Evolutionary conservation across 2,113 vertebrate species (phyloP).

Genomic region (Hemicordylus capensis): DNA sequence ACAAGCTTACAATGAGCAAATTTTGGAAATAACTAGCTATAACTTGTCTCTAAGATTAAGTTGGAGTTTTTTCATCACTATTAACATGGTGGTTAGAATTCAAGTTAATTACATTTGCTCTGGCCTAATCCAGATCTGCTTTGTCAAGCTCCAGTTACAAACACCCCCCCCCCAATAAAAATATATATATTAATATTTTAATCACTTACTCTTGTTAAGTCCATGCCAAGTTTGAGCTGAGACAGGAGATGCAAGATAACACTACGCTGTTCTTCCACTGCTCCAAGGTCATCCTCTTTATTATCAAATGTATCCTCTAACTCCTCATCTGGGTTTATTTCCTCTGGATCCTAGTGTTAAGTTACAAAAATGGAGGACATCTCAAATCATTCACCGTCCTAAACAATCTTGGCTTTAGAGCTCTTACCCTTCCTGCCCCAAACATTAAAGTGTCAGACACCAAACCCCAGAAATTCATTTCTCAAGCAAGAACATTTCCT

Average conservation of each 20-base stretch:
- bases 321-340: constrained; percentile 90
- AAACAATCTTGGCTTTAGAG: background rate
- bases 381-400: constrained; percentile 3
- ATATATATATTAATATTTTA: background rate
- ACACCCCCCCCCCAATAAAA: background rate
- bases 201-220: constrained; percentile 92
- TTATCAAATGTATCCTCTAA: constrained; percentile 84
- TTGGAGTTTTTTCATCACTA: background rate
- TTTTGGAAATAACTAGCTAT: background rate
- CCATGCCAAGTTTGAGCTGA: constrained; percentile 99
- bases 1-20: background rate
- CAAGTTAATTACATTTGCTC: background rate
- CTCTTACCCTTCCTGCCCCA: background rate
- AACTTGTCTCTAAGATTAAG: background rate
- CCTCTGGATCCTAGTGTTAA: constrained; percentile 86
- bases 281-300: constrained; percentile 91
- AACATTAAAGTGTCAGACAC: no score
- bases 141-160: background rate
- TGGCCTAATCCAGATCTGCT: background rate
- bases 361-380: constrained; percentile 16
- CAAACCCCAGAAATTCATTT: background rate
- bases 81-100: background rate
- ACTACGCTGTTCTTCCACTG: constrained; percentile 95
- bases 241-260: constrained; percentile 97
- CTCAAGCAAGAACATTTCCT: background rate